Base-by-base conservation (phyloP, 2,113 vertebrate species). In the Grus americana region DNA sequence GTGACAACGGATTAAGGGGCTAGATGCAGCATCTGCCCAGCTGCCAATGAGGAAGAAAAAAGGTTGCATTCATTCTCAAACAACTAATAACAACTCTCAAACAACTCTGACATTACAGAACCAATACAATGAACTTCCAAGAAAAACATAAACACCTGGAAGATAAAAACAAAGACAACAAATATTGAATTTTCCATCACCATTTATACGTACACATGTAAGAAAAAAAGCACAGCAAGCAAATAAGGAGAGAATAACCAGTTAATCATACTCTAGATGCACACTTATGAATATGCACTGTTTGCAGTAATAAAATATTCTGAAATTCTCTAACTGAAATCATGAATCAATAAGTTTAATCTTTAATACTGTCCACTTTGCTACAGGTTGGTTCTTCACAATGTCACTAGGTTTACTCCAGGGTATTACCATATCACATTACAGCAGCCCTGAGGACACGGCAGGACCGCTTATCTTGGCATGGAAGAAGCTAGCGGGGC, bases 381-480 rank as follows among this genome's bases (percentile, higher is more conserved):
- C 54, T 47, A 34, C 57, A 65, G 75, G 36, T 6, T 23, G 34
- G 38, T 36, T 81, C 65, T 52, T 84, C 13, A 49, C 5, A 2
- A 79, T 91, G 49, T 59, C 81, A 81, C 20, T 38, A 67, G n/a
- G 38, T 34, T 74, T 49, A 32, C 30, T 36, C 19, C 36, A n/a
- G 6, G 10, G 18, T 24, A 86, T 26, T 42, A 42, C 38, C 57
- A 4, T 88, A 96, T 93, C 95, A 71, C 6, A 11, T 72, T 79
- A 68, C 68, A 61, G 65, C 95, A 91, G 95, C 57, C 79, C 72
- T 11, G 21, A 89, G 78, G 95, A 78, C 85, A 79, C 0, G 0
- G 71, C n/a, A 89, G 21, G n/a, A 70, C 54, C 57, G 68, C 83
- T 97, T 96, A 96, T 96, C 95, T 92, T 16, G 71, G 66, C 66